Evolutionary conservation across 2,888 invertebrate genomes (phyloP).

Genomic region (Coenonympha arcania): DNA sequence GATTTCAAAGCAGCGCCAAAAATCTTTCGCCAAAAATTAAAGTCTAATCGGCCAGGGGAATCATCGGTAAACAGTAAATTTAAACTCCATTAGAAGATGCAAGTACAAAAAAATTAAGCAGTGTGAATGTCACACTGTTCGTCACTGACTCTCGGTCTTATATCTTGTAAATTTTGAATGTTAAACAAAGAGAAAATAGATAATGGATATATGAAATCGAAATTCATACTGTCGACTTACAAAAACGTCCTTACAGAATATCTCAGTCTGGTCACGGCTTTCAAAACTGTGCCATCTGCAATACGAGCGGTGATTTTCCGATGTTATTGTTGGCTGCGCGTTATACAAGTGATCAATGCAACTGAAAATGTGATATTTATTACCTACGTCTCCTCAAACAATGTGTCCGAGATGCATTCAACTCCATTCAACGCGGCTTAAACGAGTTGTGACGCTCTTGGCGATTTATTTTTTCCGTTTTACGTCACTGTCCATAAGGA

Average conservation of each 20-base stretch:
- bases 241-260: not conserved
- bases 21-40: no score
- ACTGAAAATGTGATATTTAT: not conserved
- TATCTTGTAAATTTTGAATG: no score
- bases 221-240: no score
- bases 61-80: no score
- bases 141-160: no score
- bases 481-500: slow-evolving; percentile 53
- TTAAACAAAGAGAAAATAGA: no score
- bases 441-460: slow-evolving; percentile 30
- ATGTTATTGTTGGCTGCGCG: slow-evolving; percentile 19
- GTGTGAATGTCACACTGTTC: no score
- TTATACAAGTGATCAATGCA: slow-evolving; percentile 8
- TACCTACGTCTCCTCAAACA: slow-evolving; percentile 7
- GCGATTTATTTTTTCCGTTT: slow-evolving; percentile 42
- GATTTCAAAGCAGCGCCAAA: no score
- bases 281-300: not conserved
- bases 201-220: no score
- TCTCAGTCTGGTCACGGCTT: not conserved
- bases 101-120: no score
- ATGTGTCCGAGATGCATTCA: slow-evolving; percentile 22
- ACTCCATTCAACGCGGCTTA: slow-evolving; percentile 1
- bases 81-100: no score
- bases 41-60: no score
- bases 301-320: slow-evolving; percentile 15